phyloP scores from a whole-genome alignment of 1,140 invertebrate species.

The Ectropis grisescens region DNA sequence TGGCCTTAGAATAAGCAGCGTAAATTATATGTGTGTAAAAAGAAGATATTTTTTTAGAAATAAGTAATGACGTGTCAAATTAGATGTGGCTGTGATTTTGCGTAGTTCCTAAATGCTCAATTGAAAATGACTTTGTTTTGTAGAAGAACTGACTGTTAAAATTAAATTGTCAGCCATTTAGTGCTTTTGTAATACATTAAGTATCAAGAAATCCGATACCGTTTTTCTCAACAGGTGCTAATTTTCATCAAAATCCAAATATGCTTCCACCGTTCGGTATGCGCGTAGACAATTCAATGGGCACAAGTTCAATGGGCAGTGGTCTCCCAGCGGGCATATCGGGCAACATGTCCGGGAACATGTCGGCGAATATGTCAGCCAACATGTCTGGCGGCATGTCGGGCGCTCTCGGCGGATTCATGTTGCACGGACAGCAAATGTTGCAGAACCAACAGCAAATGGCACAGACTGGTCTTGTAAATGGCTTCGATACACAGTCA shows the following conservation, averaged over 20 bases:
- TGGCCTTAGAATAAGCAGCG: too few species aligned
- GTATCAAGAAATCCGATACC: too few species aligned
- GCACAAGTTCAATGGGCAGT: constrained; percentile 6
- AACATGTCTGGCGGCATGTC: constrained; percentile 10
- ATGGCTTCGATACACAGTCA: constrained; percentile 45
- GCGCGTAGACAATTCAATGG: constrained; percentile 55
- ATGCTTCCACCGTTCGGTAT: constrained; percentile 66
- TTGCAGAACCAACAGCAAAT: constrained; percentile 32
- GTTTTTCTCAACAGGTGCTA: constrained; percentile 38
- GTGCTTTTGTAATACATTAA: too few species aligned
- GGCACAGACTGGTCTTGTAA: constrained; percentile 31
- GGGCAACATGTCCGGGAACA: constrained; percentile 9
- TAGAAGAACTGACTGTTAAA: too few species aligned
- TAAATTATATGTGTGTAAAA: too few species aligned
- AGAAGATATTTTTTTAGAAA: too few species aligned
- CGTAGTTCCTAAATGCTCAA: too few species aligned
- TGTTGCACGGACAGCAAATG: constrained; percentile 38
- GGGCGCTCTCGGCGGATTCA: constrained; percentile 23
- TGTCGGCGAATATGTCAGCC: constrained; percentile 10
- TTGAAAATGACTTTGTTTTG: too few species aligned
- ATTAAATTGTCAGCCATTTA: too few species aligned
- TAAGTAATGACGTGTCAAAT: too few species aligned
- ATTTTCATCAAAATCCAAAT: constrained; percentile 58
- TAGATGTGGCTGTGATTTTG: too few species aligned
- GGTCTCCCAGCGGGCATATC: too few species aligned